Evolutionary conservation across 2,113 vertebrate species (phyloP), one percentile per base, ranked within the genome.

Genomic region (Parus major): DNA sequence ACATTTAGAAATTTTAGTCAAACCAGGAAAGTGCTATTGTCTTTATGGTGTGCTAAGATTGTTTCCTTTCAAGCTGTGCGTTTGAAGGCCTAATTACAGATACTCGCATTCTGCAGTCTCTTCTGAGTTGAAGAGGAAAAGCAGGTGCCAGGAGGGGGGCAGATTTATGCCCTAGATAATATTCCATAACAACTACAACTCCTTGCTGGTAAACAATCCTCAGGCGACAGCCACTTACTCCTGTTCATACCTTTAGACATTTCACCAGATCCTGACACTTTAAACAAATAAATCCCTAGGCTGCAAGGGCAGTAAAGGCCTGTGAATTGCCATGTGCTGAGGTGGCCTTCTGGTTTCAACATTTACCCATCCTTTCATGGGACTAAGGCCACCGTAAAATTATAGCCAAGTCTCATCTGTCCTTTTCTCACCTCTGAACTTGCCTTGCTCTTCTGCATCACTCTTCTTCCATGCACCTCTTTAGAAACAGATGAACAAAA

Each of bases 61-160:
- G 36, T 65, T 85, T 94, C 84, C 46, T 82, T 93, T 94, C 88
- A 78, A 86, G 68, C 71, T 86, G 42, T 90, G 69, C n/a, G 39
- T 91, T 65, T 94, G 69, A 94, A 87, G 44, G 44, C 31, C 49
- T 88, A 85, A 86, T 93, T 92, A 93, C 42, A 88, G 46, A 66
- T 33, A 80, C 27, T 69, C 29, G 13, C 35, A 77, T 53, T 90
- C 82, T 73, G 27, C 71, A 80, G 35, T 39, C 50, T 92, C 70
- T 82, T 92, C 68, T 0, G 0, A 88, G 35, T 35, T 59, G 46
- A 85, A 84, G 33, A 73, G 35, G 50, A 89, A 95, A 90, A 90
- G 70, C 41, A 77, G 59, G 71, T 94, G 87, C 66, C 59, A 66
- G 55, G 31, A 85, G 42, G 63, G 84, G 46, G n/a, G 25, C 19